Evolutionary conservation across 1,140 invertebrate genomes (phyloP), one percentile per base, ranked within the genome.

Genomic region (Magallana gigas): DNA sequence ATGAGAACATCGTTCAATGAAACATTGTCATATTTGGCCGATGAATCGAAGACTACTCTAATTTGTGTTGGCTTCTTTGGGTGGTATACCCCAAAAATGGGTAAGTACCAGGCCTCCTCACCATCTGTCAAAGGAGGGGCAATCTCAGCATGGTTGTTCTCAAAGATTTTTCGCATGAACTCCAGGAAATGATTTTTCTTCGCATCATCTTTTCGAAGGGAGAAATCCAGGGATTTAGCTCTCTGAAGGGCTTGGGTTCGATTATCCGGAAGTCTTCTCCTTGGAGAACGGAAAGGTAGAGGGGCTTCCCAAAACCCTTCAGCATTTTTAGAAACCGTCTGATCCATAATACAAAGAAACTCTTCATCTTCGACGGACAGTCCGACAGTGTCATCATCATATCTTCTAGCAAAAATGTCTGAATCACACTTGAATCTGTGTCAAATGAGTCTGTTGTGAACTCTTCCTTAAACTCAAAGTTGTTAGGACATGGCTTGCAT

Each of bases 1-100:
- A 90, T 60, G 12, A 92, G 82, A 0, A 85, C 57, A 16, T 87
- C 59, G 83, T 93, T 93, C 0, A 93, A 85, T 14, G 92, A 93
- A n/a, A 88, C 83, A 11, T 88, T 91, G 5, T 87, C 36, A 59
- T 29, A 88, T 71, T 71, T 23, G 11, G 88, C 88, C 5, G 85
- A 85, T 11, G 90, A 86, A 82, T 90, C 90, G 80, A 90, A 90
- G 1, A 90, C 90, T 2, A n/a, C 90, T 48, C 89, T 59, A 12
- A 89, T 89, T 83, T 90, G 84, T 11, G 60, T 60, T 58, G 88
- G 90, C 60, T 87, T 90, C 57, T 86, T 58, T 12, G 90, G 90
- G 29, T 90, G 90, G 64, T 89, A 90, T 36, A 90, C 83, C 12
- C 90, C 88, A 71, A 89, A 87, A 4, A 87, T 16, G 9, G 87